Base-by-base conservation (phyloP, 1,140 invertebrate species). In the Heliconius hermathena region DNA sequence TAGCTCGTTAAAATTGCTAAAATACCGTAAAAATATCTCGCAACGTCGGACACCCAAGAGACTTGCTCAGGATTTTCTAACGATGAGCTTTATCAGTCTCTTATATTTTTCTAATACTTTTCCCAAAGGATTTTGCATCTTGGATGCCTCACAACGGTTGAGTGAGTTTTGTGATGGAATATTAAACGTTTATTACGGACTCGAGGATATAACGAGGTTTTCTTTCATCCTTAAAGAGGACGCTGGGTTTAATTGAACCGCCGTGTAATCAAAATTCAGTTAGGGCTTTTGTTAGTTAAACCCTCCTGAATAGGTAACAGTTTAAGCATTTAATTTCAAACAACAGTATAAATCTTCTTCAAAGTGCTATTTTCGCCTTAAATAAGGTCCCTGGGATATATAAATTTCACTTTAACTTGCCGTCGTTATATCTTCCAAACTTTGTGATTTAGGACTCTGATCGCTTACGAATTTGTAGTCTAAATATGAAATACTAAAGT, bases 1-100 rank as follows among this genome's bases (percentile, higher is more conserved):
- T 76, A 87, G 87, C 92, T 94, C 92, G 92, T 94, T 94, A 94
- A 94, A 94, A 89, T 90, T 94, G 92, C 93, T 93, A 93, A 94
- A 94, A 94, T 90, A 93, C 91, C 92, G 91, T 94, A 66, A 89
- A 93, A 94, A 93, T 91, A 91, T 90, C 84, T 87, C 87, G 87
- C 86, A 81, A 90, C 90, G 87, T 87, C 88, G 91, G 89, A 89
- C 88, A 90, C 92, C 90, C 90, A 79, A 75, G 92, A 89, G 91
- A 89, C 80, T 78, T 83, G 82, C 79, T 82, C 84, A 78, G 83
- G 87, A 85, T 88, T 81, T 88, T 85, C 85, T 88, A 89, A 91
- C 88, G 90, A 90, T 91, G 87, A 89, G 86, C 86, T 84, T 88
- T 92, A 91, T 91, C 91, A 91, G 89, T 88, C 88, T 87, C 82